phyloP scores from a whole-genome alignment of 2,888 invertebrate genomes.

The Pammene aurita region DNA sequence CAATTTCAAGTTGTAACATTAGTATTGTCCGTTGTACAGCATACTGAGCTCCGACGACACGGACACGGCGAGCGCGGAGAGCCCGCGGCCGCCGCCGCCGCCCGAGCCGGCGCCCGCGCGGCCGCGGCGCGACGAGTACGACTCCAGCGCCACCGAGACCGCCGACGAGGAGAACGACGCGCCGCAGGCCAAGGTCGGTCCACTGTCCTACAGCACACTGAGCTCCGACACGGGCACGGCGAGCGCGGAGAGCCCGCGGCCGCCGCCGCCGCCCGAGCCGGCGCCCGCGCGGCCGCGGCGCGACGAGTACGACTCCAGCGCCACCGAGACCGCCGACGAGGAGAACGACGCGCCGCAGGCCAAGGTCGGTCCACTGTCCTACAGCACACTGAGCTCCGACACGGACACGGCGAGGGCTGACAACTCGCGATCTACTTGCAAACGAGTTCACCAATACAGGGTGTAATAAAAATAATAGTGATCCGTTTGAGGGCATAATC shows the following conservation, averaged over 20 bases:
- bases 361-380: conserved; percentile 74
- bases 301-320: conserved; percentile 88
- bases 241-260: conserved; percentile 69
- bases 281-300: conserved; percentile 62
- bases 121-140: conserved; percentile 84
- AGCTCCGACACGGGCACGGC: conserved; percentile 89
- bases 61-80: conserved; percentile 84
- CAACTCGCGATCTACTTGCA: too few species aligned
- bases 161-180: conserved; percentile 92
- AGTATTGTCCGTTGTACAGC: conserved; percentile 63
- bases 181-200: conserved; percentile 78
- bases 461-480: too few species aligned
- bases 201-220: conserved; percentile 79
- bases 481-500: too few species aligned
- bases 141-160: conserved; percentile 91
- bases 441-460: too few species aligned
- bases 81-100: conserved; percentile 59
- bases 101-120: conserved; percentile 63
- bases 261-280: conserved; percentile 64
- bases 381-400: too few species aligned
- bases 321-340: conserved; percentile 95
- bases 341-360: conserved; percentile 85
- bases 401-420: too few species aligned
- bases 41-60: conserved; percentile 89
- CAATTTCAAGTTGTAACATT: too few species aligned